Conservation (phyloP, 35 echinoderm and acorn worm genomes). For the Ptychodera flava region DNA sequence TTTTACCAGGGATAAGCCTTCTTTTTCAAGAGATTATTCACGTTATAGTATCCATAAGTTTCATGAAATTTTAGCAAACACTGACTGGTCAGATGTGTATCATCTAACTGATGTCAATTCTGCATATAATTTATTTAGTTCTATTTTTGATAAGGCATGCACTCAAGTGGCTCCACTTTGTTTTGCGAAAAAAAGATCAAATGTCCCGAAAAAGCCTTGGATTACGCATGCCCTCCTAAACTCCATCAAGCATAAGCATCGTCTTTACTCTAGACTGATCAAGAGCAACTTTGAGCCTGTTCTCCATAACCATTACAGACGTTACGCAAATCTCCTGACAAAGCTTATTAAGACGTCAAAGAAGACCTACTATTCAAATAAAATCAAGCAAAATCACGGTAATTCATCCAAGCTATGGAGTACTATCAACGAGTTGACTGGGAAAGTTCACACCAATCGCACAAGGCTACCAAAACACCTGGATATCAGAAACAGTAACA, state of each 20-base stretch:
- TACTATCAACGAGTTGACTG: neutral
- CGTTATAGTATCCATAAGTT: neutral
- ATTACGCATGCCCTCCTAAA: neutral
- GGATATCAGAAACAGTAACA: neutral
- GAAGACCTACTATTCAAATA: neutral
- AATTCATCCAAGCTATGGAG: neutral
- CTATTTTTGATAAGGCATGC: neutral
- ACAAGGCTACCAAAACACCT: neutral
- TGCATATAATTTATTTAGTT: neutral
- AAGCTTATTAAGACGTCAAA: neutral
- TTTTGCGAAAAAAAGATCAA: neutral
- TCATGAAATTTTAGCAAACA: neutral
- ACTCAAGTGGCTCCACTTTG: neutral
- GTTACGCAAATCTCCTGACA: neutral
- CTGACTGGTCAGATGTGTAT: conserved; percentile 12
- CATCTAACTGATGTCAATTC: neutral
- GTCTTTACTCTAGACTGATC: neutral
- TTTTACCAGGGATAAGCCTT: neutral
- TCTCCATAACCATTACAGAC: neutral
- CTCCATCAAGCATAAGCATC: neutral
- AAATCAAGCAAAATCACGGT: neutral
- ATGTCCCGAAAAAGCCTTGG: neutral
- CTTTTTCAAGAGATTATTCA: neutral
- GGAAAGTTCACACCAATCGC: neutral
- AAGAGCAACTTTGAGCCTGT: neutral